Evolutionary conservation across 2,888 invertebrate genomes (phyloP), one percentile per base, ranked within the genome.

Genomic region (Pecten maximus): DNA sequence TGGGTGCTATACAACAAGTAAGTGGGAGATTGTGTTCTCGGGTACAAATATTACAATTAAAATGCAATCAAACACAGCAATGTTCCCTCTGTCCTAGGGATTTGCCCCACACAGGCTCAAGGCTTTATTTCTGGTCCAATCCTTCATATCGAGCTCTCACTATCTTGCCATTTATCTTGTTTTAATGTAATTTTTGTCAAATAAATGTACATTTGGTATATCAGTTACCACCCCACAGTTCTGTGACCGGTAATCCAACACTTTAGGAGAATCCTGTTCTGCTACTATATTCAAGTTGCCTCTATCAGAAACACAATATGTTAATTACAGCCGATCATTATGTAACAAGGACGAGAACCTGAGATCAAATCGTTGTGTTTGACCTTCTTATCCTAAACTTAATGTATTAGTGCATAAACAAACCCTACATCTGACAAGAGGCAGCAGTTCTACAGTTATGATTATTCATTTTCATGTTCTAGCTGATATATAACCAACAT

Each of bases 101-200:
- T 35, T 35, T 60, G 35, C 74, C 74, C 74, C 74, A 74, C 74
- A 74, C 74, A 74, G 74, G 10, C 74, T 10, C 74, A 74, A 28
- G 15, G 60, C n/a, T 23, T 23, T 60, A 60, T 60, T n/a, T n/a
- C 60, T 6, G 15, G 74, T 74, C 74, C 74, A 74, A 74, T 28
- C 28, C 35, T 23, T 6, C 74, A 10, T 28, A 74, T 74, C 74
- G 35, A 15, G 0, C 74, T 74, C 35, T 35, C 74, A 28, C 28
- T 74, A 74, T 74, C 74, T 74, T 6, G 35, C 74, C 74, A 35
- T 74, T 74, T 74, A 74, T 74, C 74, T 74, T 74, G 35, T 74
- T 74, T 74, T 74, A 74, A 74, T 74, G 74, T 74, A 74, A 74
- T 74, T 74, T 74, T 74, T 74, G 74, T 74, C 74, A 74, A 74